Conservation (phyloP, 2,113 vertebrate genomes). For the Daubentonia madagascariensis region DNA sequence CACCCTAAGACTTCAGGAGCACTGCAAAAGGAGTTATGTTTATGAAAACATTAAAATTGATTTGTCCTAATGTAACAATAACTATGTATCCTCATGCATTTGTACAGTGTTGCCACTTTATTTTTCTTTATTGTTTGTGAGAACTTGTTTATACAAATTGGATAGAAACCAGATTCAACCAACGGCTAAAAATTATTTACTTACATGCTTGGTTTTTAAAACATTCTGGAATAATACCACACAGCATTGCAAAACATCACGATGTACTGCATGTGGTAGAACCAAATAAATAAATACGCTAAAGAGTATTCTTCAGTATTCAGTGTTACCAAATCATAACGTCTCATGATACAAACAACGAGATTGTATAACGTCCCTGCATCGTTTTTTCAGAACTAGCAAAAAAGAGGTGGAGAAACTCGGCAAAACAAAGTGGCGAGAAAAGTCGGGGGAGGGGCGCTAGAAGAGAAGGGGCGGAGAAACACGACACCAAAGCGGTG, state of each 20-base stretch:
- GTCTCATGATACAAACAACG: conserved; percentile 59
- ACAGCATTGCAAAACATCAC: conserved; percentile 50
- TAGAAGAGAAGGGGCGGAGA: conserved; percentile 49
- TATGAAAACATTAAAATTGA: not conserved
- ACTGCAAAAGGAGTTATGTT: not conserved
- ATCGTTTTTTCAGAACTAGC: conserved; percentile 48
- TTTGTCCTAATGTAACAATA: not conserved
- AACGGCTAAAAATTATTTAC: conserved; percentile 17
- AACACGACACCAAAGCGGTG: conserved; percentile 36
- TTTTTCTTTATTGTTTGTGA: not conserved
- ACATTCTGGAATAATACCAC: conserved; percentile 35
- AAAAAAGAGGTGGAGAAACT: conserved; percentile 64
- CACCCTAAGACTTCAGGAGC: not conserved
- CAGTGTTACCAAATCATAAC: conserved; percentile 61
- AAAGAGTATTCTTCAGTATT: conserved; percentile 30
- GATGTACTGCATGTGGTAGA: not conserved
- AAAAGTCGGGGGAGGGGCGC: conserved; percentile 60
- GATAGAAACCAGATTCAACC: not conserved
- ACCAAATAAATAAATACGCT: conserved; percentile 2
- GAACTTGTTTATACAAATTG: conserved; percentile 9
- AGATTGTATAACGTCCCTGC: conserved; percentile 71
- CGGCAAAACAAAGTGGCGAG: conserved; percentile 68
- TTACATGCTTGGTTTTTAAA: conserved; percentile 8
- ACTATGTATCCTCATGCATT: not conserved
- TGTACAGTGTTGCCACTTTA: not conserved